Conservation (phyloP, 2,797 vertebrate genomes). For the Myotis daubentonii region DNA sequence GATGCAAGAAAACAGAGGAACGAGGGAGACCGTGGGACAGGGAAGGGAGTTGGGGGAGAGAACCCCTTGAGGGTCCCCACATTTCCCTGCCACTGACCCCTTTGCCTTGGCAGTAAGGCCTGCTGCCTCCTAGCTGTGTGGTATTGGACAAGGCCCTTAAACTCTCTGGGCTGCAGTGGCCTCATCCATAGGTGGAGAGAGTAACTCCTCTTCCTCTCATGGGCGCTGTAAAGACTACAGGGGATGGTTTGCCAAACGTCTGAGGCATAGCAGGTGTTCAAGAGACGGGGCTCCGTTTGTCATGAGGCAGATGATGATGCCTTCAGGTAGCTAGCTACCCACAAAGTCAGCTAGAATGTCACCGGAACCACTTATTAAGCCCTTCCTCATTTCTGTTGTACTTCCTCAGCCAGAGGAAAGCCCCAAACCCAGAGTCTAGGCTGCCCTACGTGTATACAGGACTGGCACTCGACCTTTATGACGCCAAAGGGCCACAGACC, state of each 20-base stretch:
- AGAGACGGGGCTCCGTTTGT: conserved; percentile 9
- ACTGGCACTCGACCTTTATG: background rate
- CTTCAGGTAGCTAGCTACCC: conserved; percentile 2
- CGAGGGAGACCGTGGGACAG: background rate
- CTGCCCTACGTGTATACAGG: background rate
- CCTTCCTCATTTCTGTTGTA: conserved; percentile 67
- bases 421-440: conserved; percentile 9
- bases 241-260: background rate
- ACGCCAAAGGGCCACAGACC: background rate
- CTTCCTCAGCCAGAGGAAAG: conserved; percentile 65
- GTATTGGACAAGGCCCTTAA: conserved; percentile 38
- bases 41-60: background rate
- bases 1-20: background rate
- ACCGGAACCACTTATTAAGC: conserved; percentile 44
- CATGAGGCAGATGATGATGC: background rate
- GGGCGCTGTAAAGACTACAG: background rate
- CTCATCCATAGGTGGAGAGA: background rate
- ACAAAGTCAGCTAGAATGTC: conserved; percentile 8
- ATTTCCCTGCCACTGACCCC: background rate
- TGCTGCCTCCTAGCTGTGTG: conserved; percentile 31
- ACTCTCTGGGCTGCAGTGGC: background rate
- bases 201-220: conserved; percentile 41
- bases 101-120: conserved; percentile 43
- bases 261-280: conserved; percentile 1
- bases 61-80: background rate